Evolutionary conservation across 2,113 vertebrate species (phyloP), one percentile per base, ranked within the genome.

Genomic region (Chaetodon trifascialis): DNA sequence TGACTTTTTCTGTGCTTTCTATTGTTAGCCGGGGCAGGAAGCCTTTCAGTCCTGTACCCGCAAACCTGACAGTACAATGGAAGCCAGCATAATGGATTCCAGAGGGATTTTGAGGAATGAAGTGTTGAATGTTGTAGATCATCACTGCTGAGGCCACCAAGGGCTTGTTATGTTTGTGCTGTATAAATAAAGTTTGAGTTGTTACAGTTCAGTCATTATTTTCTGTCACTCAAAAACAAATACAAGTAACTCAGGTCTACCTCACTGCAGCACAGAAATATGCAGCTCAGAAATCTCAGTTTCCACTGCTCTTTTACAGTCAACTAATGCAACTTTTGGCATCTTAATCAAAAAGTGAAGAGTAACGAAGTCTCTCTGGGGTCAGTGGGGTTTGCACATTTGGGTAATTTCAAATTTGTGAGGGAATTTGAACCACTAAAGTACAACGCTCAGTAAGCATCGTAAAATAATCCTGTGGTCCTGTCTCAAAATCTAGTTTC

Each of bases 1-100:
- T 66, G 16, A 62, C 64, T 79, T 71, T 74, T 78, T 79, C 75
- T 83, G 71, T 76, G 47, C 73, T 71, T 73, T 71, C 25, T 65
- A 15, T 65, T 73, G 82, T 85, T 82, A 76, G 46, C 11, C 62
- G 42, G 64, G 74, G 68, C 73, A 77, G 67, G 75, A 86, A 82
- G 85, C 84, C 72, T 92, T 90, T 92, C 73, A 89, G 58, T 84
- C 79, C 64, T 67, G 76, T 65, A 79, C 66, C 74, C 74, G 68
- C 79, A 86, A 88, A 88, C 83, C 84, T 88, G 87, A 85, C 82
- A 72, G 67, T 89, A 87, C 83, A 92, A 86, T 88, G 76, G 76
- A 81, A 79, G 82, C 70, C 85, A 59, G 63, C 85, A 83, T 90
- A 92, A 93, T 94, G 76, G 90, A 93, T 87, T 93, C 91, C 88